Base-by-base conservation (phyloP, 2,797 vertebrate species). In the Bovichtus diacanthus region DNA sequence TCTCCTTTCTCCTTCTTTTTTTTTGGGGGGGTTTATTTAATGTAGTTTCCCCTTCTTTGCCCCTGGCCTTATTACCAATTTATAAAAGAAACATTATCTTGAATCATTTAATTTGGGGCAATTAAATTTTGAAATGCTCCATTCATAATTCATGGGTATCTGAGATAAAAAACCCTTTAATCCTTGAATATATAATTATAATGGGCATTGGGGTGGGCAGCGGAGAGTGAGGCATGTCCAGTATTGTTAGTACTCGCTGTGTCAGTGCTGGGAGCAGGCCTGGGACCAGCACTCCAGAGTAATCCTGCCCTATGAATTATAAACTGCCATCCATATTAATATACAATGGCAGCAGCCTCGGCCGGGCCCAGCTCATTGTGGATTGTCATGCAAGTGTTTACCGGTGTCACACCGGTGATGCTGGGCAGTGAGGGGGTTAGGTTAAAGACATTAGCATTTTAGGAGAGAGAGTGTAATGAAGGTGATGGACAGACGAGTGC, bases 41-140 rank as follows among this genome's bases (percentile, higher is more conserved):
- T 87, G 86, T 89, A 81, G 78, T 86, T 82, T 54, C 56, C 66
- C 66, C 73, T 80, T 76, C 71, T 81, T 87, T 86, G 81, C 81
- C 92, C 71, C 84, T 85, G 87, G 94, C 89, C 93, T 80, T 12
- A 87, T 96, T 94, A 96, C 86, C 86, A 93, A 94, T 96, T 95
- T 94, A 95, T 95, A 95, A 95, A 96, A 94, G 91, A 95, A 95
- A 94, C 93, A 95, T 95, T 94, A 94, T 95, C 96, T 96, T 96
- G 93, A 96, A 96, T 96, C 94, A 96, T 96, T 96, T 93, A 96
- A 96, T 97, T 96, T 93, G 84, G 90, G 89, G 87, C 96, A 96
- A 95, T 94, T 95, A 89, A 91, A 94, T 89, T 94, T 93, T 96
- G 95, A 96, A 96, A 92, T 91, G 88, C 59, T 66, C 80, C 75